Conservation (phyloP, 2,888 invertebrate species). For the Octodonta nipae region DNA sequence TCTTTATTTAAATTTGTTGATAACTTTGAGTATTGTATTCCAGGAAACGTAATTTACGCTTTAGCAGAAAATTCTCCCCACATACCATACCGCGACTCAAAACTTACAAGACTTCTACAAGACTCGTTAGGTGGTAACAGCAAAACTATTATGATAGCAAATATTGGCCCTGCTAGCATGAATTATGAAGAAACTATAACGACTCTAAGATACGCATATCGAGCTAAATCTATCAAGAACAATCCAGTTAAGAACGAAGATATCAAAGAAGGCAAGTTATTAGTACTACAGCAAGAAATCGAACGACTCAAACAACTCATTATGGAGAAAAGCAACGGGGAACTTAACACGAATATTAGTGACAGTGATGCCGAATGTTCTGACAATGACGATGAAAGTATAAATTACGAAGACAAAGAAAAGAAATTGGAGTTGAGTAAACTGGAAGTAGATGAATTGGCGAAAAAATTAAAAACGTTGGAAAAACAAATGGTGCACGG, state of each 20-base stretch:
- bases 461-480: conserved; percentile 65
- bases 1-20: not conserved
- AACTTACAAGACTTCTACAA: conserved; percentile 87
- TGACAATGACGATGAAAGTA: conserved; percentile 33
- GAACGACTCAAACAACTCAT: conserved; percentile 42
- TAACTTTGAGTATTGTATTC: conserved; percentile 8
- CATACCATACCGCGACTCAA: conserved; percentile 94
- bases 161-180: conserved; percentile 92
- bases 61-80: conserved; percentile 89
- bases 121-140: conserved; percentile 91
- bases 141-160: conserved; percentile 98
- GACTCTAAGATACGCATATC: conserved; percentile 53
- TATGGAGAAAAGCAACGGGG: conserved; percentile 27
- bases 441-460: conserved; percentile 60
- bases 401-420: conserved; percentile 34
- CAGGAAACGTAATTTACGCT: conserved; percentile 85
- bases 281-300: conserved; percentile 93
- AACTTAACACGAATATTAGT: conserved; percentile 22
- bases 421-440: conserved; percentile 38
- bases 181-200: conserved; percentile 96
- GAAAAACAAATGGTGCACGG: conserved; percentile 91
- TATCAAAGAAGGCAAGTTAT: conserved; percentile 87
- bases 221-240: conserved; percentile 98
- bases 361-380: conserved; percentile 14
- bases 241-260: conserved; percentile 97